Percentiles rank a stretch among this genome's conserved stretches.
phyloP scores from a whole-genome alignment of 2,888 invertebrate genomes.

The Exephanes ischioxanthus region DNA sequence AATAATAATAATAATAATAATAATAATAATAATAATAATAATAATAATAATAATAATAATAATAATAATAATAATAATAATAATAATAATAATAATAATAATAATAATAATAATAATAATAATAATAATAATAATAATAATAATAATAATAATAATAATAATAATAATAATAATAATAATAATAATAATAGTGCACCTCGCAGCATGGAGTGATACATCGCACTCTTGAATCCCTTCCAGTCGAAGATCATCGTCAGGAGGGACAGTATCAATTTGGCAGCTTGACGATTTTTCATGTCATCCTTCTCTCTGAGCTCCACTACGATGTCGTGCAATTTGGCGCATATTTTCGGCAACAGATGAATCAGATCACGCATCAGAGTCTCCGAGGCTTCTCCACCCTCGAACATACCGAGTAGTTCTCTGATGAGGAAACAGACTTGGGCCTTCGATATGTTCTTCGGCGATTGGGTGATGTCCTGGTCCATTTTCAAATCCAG shows the following conservation, averaged over 20 bases:
- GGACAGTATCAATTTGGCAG: constrained; percentile 87
- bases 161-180: no score
- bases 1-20: no score
- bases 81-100: neutral
- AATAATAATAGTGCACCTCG: constrained; percentile 74
- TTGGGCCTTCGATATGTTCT: constrained; percentile 78
- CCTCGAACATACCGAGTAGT: constrained; percentile 79
- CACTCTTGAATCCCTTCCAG: constrained; percentile 88
- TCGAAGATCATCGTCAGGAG: constrained; percentile 87
- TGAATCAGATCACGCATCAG: constrained; percentile 80
- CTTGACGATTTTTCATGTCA: constrained; percentile 80
- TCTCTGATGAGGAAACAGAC: constrained; percentile 82
- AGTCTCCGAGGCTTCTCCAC: constrained; percentile 73
- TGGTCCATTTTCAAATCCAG: constrained; percentile 77
- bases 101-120: no score
- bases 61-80: no score
- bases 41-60: no score
- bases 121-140: no score
- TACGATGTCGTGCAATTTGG: constrained; percentile 84
- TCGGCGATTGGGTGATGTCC: constrained; percentile 69
- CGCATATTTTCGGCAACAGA: constrained; percentile 85
- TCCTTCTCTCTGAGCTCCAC: constrained; percentile 73
- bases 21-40: no score
- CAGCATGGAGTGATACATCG: constrained; percentile 78
- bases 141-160: no score